phyloP scores from a whole-genome alignment of 2,888 invertebrate genomes.

The Pandemis heparana region DNA sequence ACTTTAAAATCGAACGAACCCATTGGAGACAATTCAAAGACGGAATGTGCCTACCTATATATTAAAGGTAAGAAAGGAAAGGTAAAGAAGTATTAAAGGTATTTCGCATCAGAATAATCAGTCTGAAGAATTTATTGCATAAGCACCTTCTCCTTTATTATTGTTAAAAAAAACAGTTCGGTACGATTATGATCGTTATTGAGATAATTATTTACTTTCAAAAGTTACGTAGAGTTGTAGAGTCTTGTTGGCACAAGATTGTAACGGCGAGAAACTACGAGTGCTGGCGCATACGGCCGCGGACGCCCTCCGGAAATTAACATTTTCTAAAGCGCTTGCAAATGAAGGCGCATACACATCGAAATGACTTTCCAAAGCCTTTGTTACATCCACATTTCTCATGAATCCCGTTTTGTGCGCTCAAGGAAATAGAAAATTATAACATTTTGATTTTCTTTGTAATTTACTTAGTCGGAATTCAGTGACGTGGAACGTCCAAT shows the following conservation, averaged over 20 bases:
- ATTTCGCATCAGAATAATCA: too few species aligned
- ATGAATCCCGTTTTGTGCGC: slow-evolving; percentile 54
- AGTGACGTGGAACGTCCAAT: background rate
- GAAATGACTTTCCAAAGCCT: slow-evolving; percentile 67
- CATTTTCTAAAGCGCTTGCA: slow-evolving; percentile 73
- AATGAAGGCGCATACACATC: slow-evolving; percentile 68
- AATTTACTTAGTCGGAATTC: slow-evolving; percentile 2
- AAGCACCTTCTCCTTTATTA: too few species aligned
- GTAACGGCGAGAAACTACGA: slow-evolving; percentile 8
- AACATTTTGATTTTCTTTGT: background rate
- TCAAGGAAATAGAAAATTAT: slow-evolving; percentile 51
- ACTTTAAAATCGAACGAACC: too few species aligned
- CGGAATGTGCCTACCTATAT: too few species aligned
- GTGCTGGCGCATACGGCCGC: slow-evolving; percentile 32
- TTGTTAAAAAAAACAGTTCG: too few species aligned
- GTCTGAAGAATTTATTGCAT: too few species aligned
- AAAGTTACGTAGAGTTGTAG: background rate
- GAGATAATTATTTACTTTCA: background rate
- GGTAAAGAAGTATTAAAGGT: too few species aligned
- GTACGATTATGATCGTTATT: too few species aligned
- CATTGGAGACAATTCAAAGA: too few species aligned
- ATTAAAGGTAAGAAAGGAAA: too few species aligned
- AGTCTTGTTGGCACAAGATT: background rate
- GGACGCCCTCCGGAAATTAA: slow-evolving; percentile 66
- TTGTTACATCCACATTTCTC: slow-evolving; percentile 61